These are phyloP conservation scores for Papilio machaon DNA, from an alignment of 1,140 invertebrate species.

Conservation along the genomic window DNA sequence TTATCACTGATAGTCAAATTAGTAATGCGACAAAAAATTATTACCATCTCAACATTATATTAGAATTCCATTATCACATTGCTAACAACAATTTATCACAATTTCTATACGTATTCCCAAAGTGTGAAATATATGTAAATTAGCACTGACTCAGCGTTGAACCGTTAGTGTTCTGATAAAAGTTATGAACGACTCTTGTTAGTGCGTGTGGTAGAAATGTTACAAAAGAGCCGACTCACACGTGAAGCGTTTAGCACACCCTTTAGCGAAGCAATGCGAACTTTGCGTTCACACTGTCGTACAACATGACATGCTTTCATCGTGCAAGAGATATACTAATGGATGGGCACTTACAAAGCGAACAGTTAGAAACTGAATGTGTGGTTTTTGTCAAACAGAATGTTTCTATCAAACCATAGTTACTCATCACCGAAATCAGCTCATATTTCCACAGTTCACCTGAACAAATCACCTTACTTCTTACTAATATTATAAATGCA, in stretches of 20 bases:
- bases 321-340: not conserved
- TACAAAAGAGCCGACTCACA: conserved; percentile 26
- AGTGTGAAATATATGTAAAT: conserved; percentile 18
- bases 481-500: too few relatives aligned
- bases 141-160: not conserved
- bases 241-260: not conserved
- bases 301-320: not conserved
- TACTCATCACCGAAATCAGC: not conserved
- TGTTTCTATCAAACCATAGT: too few relatives aligned
- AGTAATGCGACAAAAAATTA: too few relatives aligned
- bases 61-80: not conserved
- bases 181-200: conserved; percentile 19
- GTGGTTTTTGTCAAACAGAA: not conserved
- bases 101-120: not conserved
- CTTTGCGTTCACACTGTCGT: not conserved
- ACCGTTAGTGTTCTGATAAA: conserved; percentile 8
- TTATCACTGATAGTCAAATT: too few relatives aligned
- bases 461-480: not conserved
- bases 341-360: not conserved
- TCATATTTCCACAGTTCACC: not conserved
- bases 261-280: conserved; percentile 6
- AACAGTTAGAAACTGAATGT: not conserved
- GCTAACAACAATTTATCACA: not conserved
- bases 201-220: conserved; percentile 12
- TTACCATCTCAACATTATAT: not conserved